Evolutionary conservation across 2,888 invertebrate genomes (phyloP).

Genomic region (Tanytarsus gracilentus): DNA sequence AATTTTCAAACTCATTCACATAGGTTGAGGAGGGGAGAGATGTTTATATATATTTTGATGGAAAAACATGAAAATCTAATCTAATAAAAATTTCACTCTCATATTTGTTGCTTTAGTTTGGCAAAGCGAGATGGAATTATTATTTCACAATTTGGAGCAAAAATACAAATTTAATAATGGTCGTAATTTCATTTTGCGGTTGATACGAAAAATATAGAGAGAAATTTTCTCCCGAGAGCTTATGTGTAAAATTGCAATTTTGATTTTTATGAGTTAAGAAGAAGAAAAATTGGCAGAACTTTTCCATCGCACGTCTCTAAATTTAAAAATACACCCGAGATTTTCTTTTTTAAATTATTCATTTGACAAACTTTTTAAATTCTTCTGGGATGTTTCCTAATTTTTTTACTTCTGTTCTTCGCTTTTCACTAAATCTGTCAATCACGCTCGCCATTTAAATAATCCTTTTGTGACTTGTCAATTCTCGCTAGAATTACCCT

Average conservation of each 20-base stretch:
- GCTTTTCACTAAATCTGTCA: conserved; percentile 22
- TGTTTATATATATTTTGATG: not conserved
- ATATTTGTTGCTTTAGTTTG: not conserved
- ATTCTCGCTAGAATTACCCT: conserved; percentile 17
- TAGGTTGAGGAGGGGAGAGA: not conserved
- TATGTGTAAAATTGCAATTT: too few relatives aligned
- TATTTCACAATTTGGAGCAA: not conserved
- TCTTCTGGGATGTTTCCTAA: not conserved
- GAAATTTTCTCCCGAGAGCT: too few relatives aligned
- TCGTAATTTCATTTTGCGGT: too few relatives aligned
- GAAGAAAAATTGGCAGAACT: too few relatives aligned
- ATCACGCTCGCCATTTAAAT: conserved; percentile 20
- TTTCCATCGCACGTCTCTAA: too few relatives aligned
- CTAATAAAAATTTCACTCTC: conserved; percentile 12
- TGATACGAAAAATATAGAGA: too few relatives aligned
- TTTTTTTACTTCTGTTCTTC: too few relatives aligned
- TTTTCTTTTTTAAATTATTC: not conserved
- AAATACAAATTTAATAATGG: not conserved
- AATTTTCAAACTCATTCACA: not conserved
- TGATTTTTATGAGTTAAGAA: too few relatives aligned
- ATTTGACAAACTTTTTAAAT: not conserved
- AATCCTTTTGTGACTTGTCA: not conserved
- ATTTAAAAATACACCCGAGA: too few relatives aligned
- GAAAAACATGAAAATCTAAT: conserved; percentile 24
- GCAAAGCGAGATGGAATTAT: not conserved